These are phyloP conservation scores for Drosophila cracens DNA, from an alignment of 2,888 invertebrate genomes.

Conservation along the genomic window DNA sequence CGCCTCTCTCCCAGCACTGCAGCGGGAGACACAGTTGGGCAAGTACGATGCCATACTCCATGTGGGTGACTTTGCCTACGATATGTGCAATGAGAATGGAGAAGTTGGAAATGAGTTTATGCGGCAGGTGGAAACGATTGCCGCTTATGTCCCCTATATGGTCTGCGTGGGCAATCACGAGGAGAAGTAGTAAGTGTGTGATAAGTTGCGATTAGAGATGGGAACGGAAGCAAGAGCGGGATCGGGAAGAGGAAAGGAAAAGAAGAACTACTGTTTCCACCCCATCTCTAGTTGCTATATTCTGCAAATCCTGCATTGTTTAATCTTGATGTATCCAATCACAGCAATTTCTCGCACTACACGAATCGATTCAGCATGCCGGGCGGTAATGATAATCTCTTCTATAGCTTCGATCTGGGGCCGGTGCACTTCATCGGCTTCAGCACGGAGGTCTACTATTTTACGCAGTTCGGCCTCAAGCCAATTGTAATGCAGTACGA, in stretches of 20 bases:
- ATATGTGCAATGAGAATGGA: conserved; percentile 93
- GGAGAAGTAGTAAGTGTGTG: conserved; percentile 89
- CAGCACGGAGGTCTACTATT: conserved; percentile 98
- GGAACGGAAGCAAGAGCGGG: neutral
- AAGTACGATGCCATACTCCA: conserved; percentile 95
- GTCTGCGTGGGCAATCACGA: conserved; percentile 97
- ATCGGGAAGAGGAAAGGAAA: neutral
- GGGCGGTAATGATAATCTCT: conserved; percentile 88
- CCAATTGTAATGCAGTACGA: conserved; percentile 92
- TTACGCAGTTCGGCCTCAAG: conserved; percentile 92
- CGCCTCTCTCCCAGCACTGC: conserved; percentile 91
- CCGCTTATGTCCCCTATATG: conserved; percentile 96
- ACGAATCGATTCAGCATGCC: conserved; percentile 97
- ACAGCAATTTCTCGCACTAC: conserved; percentile 97
- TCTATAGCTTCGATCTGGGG: conserved; percentile 95
- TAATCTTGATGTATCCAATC: neutral
- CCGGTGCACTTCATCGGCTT: conserved; percentile 96
- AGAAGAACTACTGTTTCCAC: neutral
- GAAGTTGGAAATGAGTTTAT: conserved; percentile 96
- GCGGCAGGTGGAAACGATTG: conserved; percentile 95
- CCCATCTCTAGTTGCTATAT: neutral
- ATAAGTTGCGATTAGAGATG: neutral
- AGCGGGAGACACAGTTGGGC: conserved; percentile 92
- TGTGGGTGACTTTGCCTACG: conserved; percentile 98
- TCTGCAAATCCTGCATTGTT: neutral